phyloP scores from a whole-genome alignment of 2,888 invertebrate species.

The Drosophila paramelanica region DNA sequence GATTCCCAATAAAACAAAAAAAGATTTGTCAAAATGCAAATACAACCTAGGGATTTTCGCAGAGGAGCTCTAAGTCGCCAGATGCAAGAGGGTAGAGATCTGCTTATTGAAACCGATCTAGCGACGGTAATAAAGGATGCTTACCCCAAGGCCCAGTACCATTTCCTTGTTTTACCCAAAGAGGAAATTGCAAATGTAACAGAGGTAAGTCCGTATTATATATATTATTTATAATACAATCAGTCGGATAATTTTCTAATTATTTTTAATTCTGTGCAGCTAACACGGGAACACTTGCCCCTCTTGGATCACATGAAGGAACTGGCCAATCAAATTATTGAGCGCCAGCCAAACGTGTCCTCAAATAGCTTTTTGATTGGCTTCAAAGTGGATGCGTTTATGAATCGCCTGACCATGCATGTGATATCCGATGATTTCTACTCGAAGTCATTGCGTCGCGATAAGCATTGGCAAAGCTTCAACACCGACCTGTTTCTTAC shows the following conservation, averaged over 20 bases:
- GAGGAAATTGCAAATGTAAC: slow-evolving; percentile 35
- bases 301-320: slow-evolving; percentile 62
- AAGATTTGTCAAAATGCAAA: no score
- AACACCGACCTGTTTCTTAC: slow-evolving; percentile 56
- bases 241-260: accelerated
- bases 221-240: not conserved
- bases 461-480: slow-evolving; percentile 66
- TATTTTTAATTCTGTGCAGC: slow-evolving; percentile 23
- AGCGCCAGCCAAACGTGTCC: slow-evolving; percentile 25
- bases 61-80: not conserved
- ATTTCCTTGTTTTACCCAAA: slow-evolving; percentile 58
- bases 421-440: slow-evolving; percentile 65
- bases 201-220: slow-evolving; percentile 26
- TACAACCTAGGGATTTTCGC: accelerated
- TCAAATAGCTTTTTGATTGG: slow-evolving; percentile 54
- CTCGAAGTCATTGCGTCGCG: slow-evolving; percentile 31
- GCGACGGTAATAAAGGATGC: slow-evolving; percentile 51
- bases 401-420: slow-evolving; percentile 51
- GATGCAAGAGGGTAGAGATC: not conserved
- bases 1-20: not conserved
- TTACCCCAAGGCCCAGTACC: slow-evolving; percentile 61
- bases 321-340: slow-evolving; percentile 58
- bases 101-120: slow-evolving; percentile 43
- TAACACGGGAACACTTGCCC: slow-evolving; percentile 48
- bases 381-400: slow-evolving; percentile 49